Evolutionary conservation across 2,888 invertebrate species (phyloP).

Genomic region (Aelia acuminata): DNA sequence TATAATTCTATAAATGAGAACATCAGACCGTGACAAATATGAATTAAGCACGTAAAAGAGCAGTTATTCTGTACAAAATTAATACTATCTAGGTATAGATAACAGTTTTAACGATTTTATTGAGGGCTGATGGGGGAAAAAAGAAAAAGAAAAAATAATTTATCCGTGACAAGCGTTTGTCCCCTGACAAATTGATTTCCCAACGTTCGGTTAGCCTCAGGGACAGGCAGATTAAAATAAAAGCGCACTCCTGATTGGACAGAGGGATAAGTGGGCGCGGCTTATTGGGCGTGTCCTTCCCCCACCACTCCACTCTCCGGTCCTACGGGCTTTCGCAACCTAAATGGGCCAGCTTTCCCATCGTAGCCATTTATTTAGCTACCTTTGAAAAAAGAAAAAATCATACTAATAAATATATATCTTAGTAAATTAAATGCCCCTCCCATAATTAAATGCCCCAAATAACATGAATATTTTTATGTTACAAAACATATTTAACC

Average conservation of each 20-base stretch:
- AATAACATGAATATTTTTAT: not conserved
- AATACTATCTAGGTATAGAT: no score
- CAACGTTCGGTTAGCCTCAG: slow-evolving; percentile 30
- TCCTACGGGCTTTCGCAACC: not conserved
- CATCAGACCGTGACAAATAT: not conserved
- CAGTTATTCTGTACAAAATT: not conserved
- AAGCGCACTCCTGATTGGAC: not conserved
- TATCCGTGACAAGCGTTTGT: not conserved
- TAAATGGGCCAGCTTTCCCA: not conserved
- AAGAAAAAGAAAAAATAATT: slow-evolving; percentile 7
- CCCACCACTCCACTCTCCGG: slow-evolving; percentile 17
- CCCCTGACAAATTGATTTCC: slow-evolving; percentile 51
- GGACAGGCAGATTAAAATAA: slow-evolving; percentile 51
- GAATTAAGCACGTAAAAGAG: not conserved
- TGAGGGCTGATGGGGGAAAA: not conserved
- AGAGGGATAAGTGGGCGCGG: slow-evolving; percentile 15
- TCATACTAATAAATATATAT: not conserved
- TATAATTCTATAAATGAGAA: not conserved
- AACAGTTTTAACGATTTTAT: not conserved
- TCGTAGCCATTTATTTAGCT: not conserved
- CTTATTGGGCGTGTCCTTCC: slow-evolving; percentile 45
- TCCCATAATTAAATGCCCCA: not conserved
- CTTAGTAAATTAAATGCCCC: not conserved
- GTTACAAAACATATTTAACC: not conserved
- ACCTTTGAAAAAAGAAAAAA: no score